Evolutionary conservation across 2,113 vertebrate species (phyloP), one percentile per base, ranked within the genome.

Genomic region (Nanorana parkeri): DNA sequence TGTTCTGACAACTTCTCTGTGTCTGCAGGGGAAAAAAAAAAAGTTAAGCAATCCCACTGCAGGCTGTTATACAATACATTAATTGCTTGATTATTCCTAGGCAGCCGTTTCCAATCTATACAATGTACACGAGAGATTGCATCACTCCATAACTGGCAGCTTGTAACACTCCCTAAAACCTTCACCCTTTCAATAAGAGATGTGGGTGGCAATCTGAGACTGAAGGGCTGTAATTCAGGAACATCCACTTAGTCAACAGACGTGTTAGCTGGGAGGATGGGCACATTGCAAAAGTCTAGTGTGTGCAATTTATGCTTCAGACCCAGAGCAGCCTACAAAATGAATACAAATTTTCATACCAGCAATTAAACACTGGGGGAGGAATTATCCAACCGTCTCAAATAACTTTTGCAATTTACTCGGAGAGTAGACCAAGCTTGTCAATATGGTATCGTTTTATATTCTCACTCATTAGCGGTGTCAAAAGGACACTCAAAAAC

Each of bases 381-480:
- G 72, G 72, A 83, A 68, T 83, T 68, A 83, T 83, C 65, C 63
- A 68, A 83, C 71, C 80, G 29, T 83, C 80, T 83, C 80, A 61
- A 83, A 83, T 83, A 83, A 83, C 80, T 36, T 83, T 28, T 76
- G 80, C 80, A 83, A 83, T 83, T 83, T 76, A 83, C 71, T 83
- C 80, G 56, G 63, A 61, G 79, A 81, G 80, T 74, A 81, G 69
- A 81, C 80, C 60, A 55, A 76, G 80, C 71, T 76, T 83, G 80
- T 83, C 80, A 83, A 83, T 83, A 83, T 83, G 80, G 63, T 58
- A 83, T 74, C 80, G 60, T 76, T 83, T 76, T 83, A 83, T 83
- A 83, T 83, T 75, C 80, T 74, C 71, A 75, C 71, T 83, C 80
- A 83, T 83, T 83, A 83, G 72, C 32, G 3, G 80, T 76, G 80